A percentile compares a stretch with the other conserved stretches of the same genome.
These are phyloP conservation scores for Myathropa florea DNA, from an alignment of 2,888 invertebrate genomes.

Conservation along the genomic window DNA sequence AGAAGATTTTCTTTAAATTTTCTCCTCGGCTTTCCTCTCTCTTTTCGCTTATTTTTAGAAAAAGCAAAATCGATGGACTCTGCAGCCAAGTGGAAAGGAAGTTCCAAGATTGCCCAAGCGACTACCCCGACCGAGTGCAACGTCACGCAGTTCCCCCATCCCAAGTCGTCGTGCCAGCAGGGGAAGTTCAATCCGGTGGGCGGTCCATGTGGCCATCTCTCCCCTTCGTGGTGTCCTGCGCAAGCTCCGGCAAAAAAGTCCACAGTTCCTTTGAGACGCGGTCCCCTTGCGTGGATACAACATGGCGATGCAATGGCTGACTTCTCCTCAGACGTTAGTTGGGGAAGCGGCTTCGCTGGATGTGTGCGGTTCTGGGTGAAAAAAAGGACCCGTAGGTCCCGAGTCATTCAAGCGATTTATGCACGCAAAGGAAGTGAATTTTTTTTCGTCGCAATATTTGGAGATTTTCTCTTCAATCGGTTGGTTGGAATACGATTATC, in stretches of 20 bases:
- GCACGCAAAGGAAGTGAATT: constrained; percentile 49
- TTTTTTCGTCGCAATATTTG: constrained; percentile 63
- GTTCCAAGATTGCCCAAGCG: constrained; percentile 24
- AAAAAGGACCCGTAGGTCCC: constrained; percentile 25
- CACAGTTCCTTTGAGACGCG: not conserved
- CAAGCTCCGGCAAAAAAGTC: constrained; percentile 35
- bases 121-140: constrained; percentile 31
- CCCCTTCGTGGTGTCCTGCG: constrained; percentile 52
- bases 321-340: constrained; percentile 54
- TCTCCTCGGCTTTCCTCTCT: not conserved
- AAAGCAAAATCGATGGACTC: constrained; percentile 48
- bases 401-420: constrained; percentile 60
- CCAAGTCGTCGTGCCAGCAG: not conserved
- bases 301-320: constrained; percentile 69
- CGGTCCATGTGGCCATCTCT: constrained; percentile 40
- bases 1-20: constrained; percentile 32
- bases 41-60: constrained; percentile 57
- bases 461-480: constrained; percentile 67
- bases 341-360: not conserved
- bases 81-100: constrained; percentile 20
- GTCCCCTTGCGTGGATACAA: constrained; percentile 23
- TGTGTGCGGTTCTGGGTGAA: constrained; percentile 3
- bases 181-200: constrained; percentile 48
- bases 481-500: constrained; percentile 62
- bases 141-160: constrained; percentile 25